Conservation (phyloP, 2,888 invertebrate species). For the Eupelmus urozonus region DNA sequence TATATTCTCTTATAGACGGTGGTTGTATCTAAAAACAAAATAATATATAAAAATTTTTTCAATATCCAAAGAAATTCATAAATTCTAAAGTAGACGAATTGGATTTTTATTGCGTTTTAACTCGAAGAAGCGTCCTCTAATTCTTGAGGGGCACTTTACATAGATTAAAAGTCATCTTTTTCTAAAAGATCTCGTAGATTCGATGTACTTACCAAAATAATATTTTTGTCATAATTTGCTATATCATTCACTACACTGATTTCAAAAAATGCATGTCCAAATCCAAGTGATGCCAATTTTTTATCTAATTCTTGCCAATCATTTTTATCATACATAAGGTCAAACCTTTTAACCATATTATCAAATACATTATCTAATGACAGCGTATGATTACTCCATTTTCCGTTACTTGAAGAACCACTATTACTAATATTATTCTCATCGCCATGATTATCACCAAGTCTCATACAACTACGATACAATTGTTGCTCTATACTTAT, state of each 20-base stretch:
- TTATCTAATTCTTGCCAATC: slow-evolving; percentile 31
- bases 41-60: neutral
- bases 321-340: neutral
- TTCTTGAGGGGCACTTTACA: neutral
- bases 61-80: no score
- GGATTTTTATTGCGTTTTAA: neutral
- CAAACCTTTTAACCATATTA: slow-evolving; percentile 1
- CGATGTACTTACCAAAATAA: slow-evolving; percentile 30
- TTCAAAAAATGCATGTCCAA: slow-evolving; percentile 24
- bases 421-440: neutral
- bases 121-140: neutral
- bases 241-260: slow-evolving; percentile 27
- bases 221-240: slow-evolving; percentile 8
- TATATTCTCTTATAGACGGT: slow-evolving; percentile 36
- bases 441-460: neutral
- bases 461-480: slow-evolving; percentile 24
- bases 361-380: neutral
- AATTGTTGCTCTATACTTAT: slow-evolving; percentile 13
- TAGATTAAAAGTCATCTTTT: neutral
- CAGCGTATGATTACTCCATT: neutral
- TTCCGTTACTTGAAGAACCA: neutral
- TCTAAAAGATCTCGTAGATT: neutral
- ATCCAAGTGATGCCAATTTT: slow-evolving; percentile 30
- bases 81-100: neutral
- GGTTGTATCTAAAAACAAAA: slow-evolving; percentile 27